A percentile compares a stretch with the other conserved stretches of the same genome.
These are phyloP conservation scores for Biston betularia DNA, from an alignment of 2,888 invertebrate genomes.

Conservation along the genomic window DNA sequence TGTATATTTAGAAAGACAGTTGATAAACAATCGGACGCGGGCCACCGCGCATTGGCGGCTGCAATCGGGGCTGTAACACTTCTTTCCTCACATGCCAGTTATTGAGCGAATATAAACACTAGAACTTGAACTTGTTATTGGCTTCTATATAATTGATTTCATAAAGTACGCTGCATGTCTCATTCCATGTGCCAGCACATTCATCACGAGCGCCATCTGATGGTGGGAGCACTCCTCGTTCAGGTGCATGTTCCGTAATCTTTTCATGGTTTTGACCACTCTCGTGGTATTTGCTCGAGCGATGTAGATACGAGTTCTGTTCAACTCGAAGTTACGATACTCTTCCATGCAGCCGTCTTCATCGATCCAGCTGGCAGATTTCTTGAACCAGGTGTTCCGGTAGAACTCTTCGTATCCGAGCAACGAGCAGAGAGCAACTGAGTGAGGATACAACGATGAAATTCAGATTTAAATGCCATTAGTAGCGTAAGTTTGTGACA, in stretches of 20 bases:
- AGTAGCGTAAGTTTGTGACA: no score
- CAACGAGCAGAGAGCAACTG: slow-evolving; percentile 49
- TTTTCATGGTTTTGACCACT: slow-evolving; percentile 5
- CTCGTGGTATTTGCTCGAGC: neutral
- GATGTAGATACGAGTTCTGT: slow-evolving; percentile 20
- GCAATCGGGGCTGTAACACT: no score
- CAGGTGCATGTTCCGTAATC: neutral
- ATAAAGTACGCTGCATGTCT: slow-evolving; percentile 32
- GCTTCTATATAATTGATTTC: neutral
- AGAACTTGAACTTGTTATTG: no score
- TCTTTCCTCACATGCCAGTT: no score
- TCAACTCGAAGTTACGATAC: slow-evolving; percentile 44
- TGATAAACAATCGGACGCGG: no score
- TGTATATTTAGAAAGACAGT: no score
- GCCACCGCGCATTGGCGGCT: no score
- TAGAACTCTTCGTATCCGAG: slow-evolving; percentile 52
- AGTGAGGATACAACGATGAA: neutral
- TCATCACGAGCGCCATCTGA: slow-evolving; percentile 46
- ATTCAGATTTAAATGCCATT: no score
- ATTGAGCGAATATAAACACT: no score
- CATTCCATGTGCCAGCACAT: slow-evolving; percentile 49
- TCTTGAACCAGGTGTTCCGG: slow-evolving; percentile 45
- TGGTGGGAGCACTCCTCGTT: slow-evolving; percentile 48
- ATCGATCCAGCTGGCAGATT: slow-evolving; percentile 54
- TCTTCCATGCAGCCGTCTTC: slow-evolving; percentile 54